Evolutionary conservation across 1,140 invertebrate species (phyloP).

Genomic region (Tenebrio molitor): DNA sequence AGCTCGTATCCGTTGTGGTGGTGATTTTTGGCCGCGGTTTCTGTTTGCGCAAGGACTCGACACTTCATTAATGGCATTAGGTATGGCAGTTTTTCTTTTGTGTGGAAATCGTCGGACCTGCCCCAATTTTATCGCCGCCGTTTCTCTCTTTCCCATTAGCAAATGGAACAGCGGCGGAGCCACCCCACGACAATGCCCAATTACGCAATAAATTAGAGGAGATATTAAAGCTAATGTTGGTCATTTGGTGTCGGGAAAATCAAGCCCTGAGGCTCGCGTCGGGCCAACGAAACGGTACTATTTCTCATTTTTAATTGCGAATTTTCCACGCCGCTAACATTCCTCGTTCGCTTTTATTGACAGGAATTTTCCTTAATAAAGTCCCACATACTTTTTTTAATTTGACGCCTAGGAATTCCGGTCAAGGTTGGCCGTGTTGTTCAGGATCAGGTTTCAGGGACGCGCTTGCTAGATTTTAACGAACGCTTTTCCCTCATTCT

Average conservation of each 20-base stretch:
- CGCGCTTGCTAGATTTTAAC: too few relatives aligned
- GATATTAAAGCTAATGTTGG: constrained; percentile 82
- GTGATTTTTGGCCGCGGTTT: neutral
- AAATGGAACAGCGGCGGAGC: constrained; percentile 2
- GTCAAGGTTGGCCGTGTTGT: too few relatives aligned
- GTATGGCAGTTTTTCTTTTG: constrained; percentile 6
- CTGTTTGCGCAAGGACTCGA: neutral
- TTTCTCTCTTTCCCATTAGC: constrained; percentile 4
- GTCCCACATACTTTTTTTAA: too few relatives aligned
- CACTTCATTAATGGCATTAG: constrained; percentile 10
- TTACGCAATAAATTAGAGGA: constrained; percentile 75
- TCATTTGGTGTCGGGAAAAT: constrained; percentile 84
- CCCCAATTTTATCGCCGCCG: too few relatives aligned
- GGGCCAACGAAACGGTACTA: constrained; percentile 71
- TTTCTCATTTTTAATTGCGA: neutral
- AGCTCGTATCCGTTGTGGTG: neutral
- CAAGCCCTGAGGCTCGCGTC: constrained; percentile 75
- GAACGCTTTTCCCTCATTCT: too few relatives aligned
- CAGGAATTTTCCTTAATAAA: too few relatives aligned
- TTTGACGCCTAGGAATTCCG: too few relatives aligned
- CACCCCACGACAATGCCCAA: constrained; percentile 10
- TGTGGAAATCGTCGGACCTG: too few relatives aligned
- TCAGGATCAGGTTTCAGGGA: too few relatives aligned
- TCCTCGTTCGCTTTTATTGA: too few relatives aligned
- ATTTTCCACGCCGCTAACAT: constrained; percentile 1